Evolutionary conservation across 2,888 invertebrate genomes (phyloP).

Genomic region (Nymphalis polychloros): DNA sequence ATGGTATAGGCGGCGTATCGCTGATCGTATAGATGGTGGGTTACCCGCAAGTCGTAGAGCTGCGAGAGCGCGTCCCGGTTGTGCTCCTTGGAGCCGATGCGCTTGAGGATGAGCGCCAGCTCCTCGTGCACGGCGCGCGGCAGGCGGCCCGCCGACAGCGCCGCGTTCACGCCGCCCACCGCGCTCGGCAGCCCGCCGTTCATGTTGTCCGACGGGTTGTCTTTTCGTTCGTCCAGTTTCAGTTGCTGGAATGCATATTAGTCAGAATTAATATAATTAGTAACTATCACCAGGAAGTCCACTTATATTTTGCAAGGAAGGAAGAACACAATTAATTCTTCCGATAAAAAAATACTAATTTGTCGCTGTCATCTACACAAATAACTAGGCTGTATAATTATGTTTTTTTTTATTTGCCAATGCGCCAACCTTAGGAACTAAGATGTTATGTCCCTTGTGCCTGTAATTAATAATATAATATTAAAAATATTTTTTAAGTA

Average conservation of each 20-base stretch:
- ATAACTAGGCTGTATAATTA: too few species aligned
- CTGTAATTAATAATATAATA: too few species aligned
- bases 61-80: slow-evolving; percentile 90
- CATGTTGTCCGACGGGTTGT: slow-evolving; percentile 56
- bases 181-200: slow-evolving; percentile 80
- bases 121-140: slow-evolving; percentile 92
- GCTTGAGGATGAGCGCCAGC: slow-evolving; percentile 93
- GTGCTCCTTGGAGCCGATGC: slow-evolving; percentile 94
- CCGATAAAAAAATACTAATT: too few species aligned
- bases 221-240: slow-evolving; percentile 82
- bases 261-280: not conserved
- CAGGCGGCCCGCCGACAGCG: slow-evolving; percentile 69
- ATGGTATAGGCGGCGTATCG: too few species aligned
- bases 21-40: slow-evolving; percentile 28
- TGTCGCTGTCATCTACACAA: too few species aligned
- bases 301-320: too few species aligned
- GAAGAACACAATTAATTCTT: too few species aligned
- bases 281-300: too few species aligned
- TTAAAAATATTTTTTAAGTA: too few species aligned
- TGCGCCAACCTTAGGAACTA: too few species aligned
- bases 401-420: too few species aligned
- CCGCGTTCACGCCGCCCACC: slow-evolving; percentile 73
- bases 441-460: too few species aligned
- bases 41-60: slow-evolving; percentile 87
- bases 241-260: slow-evolving; percentile 60